phyloP scores from a whole-genome alignment of 2,113 vertebrate species.

The Numida meleagris region DNA sequence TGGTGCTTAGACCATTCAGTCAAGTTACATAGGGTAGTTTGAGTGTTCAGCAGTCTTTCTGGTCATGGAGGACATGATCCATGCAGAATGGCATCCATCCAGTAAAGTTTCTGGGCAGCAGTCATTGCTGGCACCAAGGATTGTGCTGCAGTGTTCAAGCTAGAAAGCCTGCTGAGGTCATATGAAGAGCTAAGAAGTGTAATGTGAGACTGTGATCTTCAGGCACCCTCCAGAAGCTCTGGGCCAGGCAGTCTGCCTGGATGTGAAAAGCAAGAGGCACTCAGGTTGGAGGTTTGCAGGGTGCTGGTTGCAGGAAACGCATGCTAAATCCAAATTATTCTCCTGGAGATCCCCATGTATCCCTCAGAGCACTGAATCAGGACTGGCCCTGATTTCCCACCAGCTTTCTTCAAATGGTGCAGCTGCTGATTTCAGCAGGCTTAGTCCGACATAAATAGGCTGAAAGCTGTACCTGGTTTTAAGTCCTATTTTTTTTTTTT shows the following conservation, averaged over 20 bases:
- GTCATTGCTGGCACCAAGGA: neutral
- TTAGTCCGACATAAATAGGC: neutral
- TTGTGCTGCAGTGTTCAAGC: neutral
- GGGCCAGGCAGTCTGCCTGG: neutral
- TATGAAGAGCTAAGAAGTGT: neutral
- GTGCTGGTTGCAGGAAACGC: neutral
- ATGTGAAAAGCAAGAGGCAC: fast-evolving
- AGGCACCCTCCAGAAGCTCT: neutral
- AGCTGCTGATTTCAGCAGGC: neutral
- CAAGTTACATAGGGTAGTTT: neutral
- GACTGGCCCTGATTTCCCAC: neutral
- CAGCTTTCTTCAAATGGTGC: neutral
- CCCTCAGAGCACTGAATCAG: neutral
- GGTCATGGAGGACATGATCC: fast-evolving
- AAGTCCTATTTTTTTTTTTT: neutral
- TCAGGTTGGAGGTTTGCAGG: neutral
- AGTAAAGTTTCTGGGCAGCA: neutral
- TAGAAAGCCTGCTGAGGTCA: neutral
- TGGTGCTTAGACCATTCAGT: neutral
- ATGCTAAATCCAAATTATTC: neutral
- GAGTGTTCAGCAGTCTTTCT: neutral
- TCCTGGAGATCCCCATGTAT: neutral
- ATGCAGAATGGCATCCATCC: neutral
- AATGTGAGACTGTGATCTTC: neutral
- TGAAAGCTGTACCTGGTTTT: neutral